Evolutionary conservation across 2,888 invertebrate genomes (phyloP), one percentile per base, ranked within the genome.

Genomic region (Drosophila stalkeri): DNA sequence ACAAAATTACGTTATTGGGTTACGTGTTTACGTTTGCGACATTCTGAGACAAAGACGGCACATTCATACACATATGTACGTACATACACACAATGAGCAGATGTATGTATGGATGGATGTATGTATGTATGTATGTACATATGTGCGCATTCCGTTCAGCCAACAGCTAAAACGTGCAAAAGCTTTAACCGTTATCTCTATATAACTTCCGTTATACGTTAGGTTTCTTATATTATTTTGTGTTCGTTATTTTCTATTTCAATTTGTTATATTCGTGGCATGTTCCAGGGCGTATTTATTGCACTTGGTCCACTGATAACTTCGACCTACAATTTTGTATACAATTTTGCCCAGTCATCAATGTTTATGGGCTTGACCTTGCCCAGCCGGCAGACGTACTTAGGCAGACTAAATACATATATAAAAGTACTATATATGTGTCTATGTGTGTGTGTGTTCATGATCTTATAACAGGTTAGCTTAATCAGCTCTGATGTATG

Each of bases 351-450:
- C 82, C 71, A 89, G 89, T 85, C 84, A 89, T 87, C 87, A 84
- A 81, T 84, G 84, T 87, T 89, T 89, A 89, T 87, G 80, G 74
- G 85, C 77, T 85, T 85, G 87, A 89, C 84, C 84, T 85, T 85
- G 89, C 60, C 62, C 37, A 62, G 77, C 65, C 81, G 80, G 73
- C 64, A 64, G 31, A 77, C 63, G 44, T 64, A 55, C 69, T 44
- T 68, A 65, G 31, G n/a, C 35, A 52, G 37, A 62, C 78, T 44
- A 56, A 18, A 11, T 12, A 18, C 16, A 37, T 16, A 54, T 2
- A 23, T 11, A 27, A n/a, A n/a, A n/a, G n/a, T n/a, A n/a, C n/a
- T 1, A 46, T 11, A 47, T 1, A 18, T 16, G 31, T 56, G 31
- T 23, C n/a, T 3, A 23, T n/a, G 44, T 11, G 37, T 12, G n/a